phyloP scores from a whole-genome alignment of 2,113 vertebrate species.

The Chionis minor region DNA sequence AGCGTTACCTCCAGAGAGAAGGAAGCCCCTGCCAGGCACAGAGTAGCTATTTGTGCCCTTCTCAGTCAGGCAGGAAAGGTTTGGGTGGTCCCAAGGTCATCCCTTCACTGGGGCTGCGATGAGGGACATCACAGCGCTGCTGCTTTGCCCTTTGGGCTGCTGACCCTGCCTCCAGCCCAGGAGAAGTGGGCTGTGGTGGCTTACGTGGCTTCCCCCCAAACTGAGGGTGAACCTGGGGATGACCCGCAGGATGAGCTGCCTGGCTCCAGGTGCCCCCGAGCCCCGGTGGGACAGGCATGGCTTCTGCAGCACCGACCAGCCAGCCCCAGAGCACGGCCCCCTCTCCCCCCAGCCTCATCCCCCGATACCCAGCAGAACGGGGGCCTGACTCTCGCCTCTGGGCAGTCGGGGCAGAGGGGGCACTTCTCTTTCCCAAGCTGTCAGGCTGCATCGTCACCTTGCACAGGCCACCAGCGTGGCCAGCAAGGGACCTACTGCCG shows the following conservation, averaged over 20 bases:
- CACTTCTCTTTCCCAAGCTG: neutral
- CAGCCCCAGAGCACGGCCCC: neutral
- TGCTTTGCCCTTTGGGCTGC: neutral
- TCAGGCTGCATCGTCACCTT: neutral
- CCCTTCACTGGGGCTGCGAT: neutral
- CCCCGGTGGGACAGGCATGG: neutral
- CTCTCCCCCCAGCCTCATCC: neutral
- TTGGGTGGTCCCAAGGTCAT: neutral
- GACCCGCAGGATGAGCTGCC: neutral
- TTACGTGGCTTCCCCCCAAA: neutral
- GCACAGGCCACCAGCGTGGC: no score
- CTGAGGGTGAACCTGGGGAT: no score
- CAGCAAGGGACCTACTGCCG: neutral
- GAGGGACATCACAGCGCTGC: neutral
- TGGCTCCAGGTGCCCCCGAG: neutral
- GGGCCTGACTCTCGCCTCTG: neutral
- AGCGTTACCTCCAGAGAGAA: neutral
- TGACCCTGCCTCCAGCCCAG: neutral
- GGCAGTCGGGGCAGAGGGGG: neutral
- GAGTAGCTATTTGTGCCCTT: neutral
- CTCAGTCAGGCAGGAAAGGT: neutral
- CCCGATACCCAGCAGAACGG: rapidly evolving
- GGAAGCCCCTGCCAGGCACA: neutral
- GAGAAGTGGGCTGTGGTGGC: neutral
- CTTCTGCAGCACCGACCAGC: rapidly evolving